Percentiles rank a stretch among this genome's conserved stretches.
These are phyloP conservation scores for Pollenia amentaria DNA, from an alignment of 2,888 invertebrate genomes.

Conservation along the genomic window DNA sequence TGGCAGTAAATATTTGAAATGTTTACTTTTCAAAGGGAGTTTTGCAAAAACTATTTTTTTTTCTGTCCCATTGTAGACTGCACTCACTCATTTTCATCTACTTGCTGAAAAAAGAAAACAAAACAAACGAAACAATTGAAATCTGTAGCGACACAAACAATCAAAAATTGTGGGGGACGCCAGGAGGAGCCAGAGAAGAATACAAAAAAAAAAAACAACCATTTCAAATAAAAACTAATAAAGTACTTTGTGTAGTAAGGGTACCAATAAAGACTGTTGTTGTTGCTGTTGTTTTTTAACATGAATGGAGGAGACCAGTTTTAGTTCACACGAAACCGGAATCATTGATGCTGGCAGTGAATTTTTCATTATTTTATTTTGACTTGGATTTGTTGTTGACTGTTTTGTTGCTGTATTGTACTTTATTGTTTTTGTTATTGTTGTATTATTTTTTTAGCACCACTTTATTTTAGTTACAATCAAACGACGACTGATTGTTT, in stretches of 20 bases:
- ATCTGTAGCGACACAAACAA: slow-evolving; percentile 17
- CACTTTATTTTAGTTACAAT: slow-evolving; percentile 57
- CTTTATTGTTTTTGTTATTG: slow-evolving; percentile 33
- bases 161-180: background rate
- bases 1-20: too few species aligned
- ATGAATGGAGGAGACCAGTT: slow-evolving; percentile 76
- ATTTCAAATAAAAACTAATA: slow-evolving; percentile 31
- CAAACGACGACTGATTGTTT: slow-evolving; percentile 41
- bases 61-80: background rate
- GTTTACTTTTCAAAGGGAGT: too few species aligned
- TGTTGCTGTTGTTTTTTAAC: slow-evolving; percentile 24
- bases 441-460: slow-evolving; percentile 55
- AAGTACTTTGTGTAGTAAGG: slow-evolving; percentile 38
- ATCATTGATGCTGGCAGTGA: slow-evolving; percentile 72
- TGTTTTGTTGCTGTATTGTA: slow-evolving; percentile 24
- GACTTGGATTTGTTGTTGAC: slow-evolving; percentile 13
- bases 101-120: slow-evolving; percentile 14
- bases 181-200: background rate
- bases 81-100: background rate
- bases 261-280: background rate
- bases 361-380: slow-evolving; percentile 61
- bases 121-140: slow-evolving; percentile 45
- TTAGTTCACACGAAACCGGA: slow-evolving; percentile 80
- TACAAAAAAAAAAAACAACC: slow-evolving; percentile 2
- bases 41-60: slow-evolving; percentile 5